Conservation (phyloP, 2,797 vertebrate species). For the Megaceryle alcyon region DNA sequence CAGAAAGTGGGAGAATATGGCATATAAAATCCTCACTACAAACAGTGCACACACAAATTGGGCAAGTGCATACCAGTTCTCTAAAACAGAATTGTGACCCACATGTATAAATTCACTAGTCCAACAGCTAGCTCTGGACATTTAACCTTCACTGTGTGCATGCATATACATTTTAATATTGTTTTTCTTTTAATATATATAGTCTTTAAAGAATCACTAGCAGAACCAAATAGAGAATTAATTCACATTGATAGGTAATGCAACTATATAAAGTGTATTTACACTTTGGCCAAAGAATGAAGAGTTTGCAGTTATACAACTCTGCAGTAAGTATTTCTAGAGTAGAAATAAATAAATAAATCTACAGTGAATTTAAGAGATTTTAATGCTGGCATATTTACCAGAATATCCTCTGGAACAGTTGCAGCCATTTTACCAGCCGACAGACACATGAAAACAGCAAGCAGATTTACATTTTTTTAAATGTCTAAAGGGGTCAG, state of each 20-base stretch:
- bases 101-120: not conserved
- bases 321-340: not conserved
- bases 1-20: not conserved
- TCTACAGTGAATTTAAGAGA: not conserved
- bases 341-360: accelerated
- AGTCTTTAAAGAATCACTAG: not conserved
- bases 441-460: not conserved
- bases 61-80: not conserved
- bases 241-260: not conserved
- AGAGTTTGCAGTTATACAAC: not conserved
- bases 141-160: not conserved
- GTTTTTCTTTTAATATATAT: not conserved
- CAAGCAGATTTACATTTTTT: not conserved
- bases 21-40: not conserved
- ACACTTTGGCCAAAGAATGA: not conserved
- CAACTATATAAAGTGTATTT: not conserved
- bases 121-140: not conserved
- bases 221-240: not conserved
- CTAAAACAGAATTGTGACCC: not conserved
- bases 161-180: accelerated
- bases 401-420: not conserved
- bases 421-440: not conserved
- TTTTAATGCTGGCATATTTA: not conserved
- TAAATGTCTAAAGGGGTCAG: not conserved
- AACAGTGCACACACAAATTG: not conserved